Base-by-base conservation (phyloP, 1,140 invertebrate species). In the Ceratosolen fusciceps region DNA sequence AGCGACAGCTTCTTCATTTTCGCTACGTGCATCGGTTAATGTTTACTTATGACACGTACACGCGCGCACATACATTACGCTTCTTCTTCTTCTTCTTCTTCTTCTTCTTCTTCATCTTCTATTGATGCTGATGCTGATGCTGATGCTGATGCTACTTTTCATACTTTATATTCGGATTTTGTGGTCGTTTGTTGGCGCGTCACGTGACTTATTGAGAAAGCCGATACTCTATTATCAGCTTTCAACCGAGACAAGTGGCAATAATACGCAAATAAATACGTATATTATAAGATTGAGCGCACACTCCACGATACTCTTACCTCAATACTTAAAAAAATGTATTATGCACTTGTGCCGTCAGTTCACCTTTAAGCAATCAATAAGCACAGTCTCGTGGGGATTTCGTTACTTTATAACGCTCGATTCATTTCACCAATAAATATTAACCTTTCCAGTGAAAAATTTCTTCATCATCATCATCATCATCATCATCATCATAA, bases 201-300 rank as follows among this genome's bases (percentile, higher is more conserved):
- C 65, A 58, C 19, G 43, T 52, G 16, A 26, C 9, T 31, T 74
- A 60, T 60, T 74, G 39, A 47, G 72, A 60, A 60, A 60, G 16
- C n/a, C 34, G 56, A 74, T 74, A 74, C 39, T 47, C 47, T 74
- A 74, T 74, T 74, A 58, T 74, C 34, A 56, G 26, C 21, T 74
- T 56, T 43, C 72, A 26, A 34, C 52, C 70, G 10, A 54, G 37
- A 47, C 37, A 62, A 47, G 56, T 62, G 72, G 16, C 56, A 74
- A 47, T 58, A 58, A 58, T 58, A 58, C n/a, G 49, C n/a, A 58
- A 73, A 58, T 26, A 56, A 73, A 39, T 73, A 54, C 24, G 21
- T 54, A 34, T 37, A 31, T 52, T 49, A 72, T 54, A 47, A 49
- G 24, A 19, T 47, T 2, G 34, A 54, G 39, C 47, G 4, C 9